Base-by-base conservation (phyloP, 2,113 vertebrate species). In the Hippocampus zosterae region DNA sequence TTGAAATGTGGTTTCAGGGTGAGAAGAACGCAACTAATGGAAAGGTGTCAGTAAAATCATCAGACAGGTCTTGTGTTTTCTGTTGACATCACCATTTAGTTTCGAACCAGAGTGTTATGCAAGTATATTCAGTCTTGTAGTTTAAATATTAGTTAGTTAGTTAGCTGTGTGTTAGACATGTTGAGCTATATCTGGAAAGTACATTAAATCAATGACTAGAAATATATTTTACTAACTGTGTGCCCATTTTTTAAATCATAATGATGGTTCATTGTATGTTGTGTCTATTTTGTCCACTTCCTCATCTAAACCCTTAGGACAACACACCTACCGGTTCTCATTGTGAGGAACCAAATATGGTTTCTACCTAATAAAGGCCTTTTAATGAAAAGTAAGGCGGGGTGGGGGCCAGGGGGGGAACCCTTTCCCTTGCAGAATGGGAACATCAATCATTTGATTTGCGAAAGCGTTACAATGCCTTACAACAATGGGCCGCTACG, bases 391-490 rank as follows among this genome's bases (percentile, higher is more conserved):
- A 33, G 16, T 29, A 33, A 11, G 27, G 46, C 18, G 7, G 18
- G 6, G 29, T 29, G 2, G 29, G 46, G 5, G 11, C n/a, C n/a
- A 27, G 0, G 11, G 11, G 11, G 27, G 27, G 27, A 5, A 27
- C 70, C 73, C 71, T 19, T 76, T 83, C 80, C 86, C 86, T 78
- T 64, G 46, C 42, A 67, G 76, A 80, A 66, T 70, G 77, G 65
- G 68, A 60, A 85, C 82, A 87, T 89, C 76, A 79, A 87, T 89
- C 81, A 88, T 50, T 67, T 55, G 69, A 64, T 68, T 68, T 81
- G 67, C 29, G 75, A 65, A 79, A 85, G 77, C 16, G 59, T 61
- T 61, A 12, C 71, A 74, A 70, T 75, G 46, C 15, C 42, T 40
- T 8, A 61, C 67, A 78, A 85, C 82, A 87, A 87, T 84, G 81